Percentiles rank a stretch among this genome's conserved stretches.
phyloP scores from a whole-genome alignment of 1,140 invertebrate genomes.

The Drosophila bipectinata region DNA sequence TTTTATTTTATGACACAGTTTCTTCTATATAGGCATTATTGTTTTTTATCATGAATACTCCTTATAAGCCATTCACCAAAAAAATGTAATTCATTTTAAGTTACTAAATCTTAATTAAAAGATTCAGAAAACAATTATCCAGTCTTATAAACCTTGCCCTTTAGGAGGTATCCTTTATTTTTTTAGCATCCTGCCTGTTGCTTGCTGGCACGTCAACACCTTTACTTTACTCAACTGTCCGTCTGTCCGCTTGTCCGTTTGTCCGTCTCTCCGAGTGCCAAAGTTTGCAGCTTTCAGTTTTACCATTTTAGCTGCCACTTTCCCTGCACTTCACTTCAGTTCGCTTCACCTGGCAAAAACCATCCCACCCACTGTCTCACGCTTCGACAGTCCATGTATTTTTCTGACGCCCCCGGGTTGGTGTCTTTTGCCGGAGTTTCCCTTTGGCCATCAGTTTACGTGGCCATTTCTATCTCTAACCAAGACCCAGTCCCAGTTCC shows the following conservation, averaged over 20 bases:
- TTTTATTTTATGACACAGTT: neutral
- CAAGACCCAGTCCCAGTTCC: neutral
- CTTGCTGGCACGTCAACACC: slow-evolving; percentile 30
- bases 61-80: too few relatives aligned
- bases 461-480: slow-evolving; percentile 18
- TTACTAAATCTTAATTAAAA: too few relatives aligned
- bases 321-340: slow-evolving; percentile 34
- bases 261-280: slow-evolving; percentile 7
- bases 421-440: slow-evolving; percentile 20
- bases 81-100: too few relatives aligned
- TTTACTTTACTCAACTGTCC: slow-evolving; percentile 22
- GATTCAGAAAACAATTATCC: neutral
- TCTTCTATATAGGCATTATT: too few relatives aligned
- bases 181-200: slow-evolving; percentile 21
- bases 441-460: slow-evolving; percentile 42
- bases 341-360: slow-evolving; percentile 7
- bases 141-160: neutral
- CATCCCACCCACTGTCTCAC: neutral
- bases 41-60: too few relatives aligned
- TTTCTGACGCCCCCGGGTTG: neutral
- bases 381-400: slow-evolving; percentile 16
- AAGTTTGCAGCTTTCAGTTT: slow-evolving; percentile 41
- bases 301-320: slow-evolving; percentile 49
- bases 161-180: slow-evolving; percentile 8
- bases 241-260: slow-evolving; percentile 1